These are phyloP conservation scores for Mirounga angustirostris DNA, from an alignment of 2,113 vertebrate genomes.

Conservation along the genomic window DNA sequence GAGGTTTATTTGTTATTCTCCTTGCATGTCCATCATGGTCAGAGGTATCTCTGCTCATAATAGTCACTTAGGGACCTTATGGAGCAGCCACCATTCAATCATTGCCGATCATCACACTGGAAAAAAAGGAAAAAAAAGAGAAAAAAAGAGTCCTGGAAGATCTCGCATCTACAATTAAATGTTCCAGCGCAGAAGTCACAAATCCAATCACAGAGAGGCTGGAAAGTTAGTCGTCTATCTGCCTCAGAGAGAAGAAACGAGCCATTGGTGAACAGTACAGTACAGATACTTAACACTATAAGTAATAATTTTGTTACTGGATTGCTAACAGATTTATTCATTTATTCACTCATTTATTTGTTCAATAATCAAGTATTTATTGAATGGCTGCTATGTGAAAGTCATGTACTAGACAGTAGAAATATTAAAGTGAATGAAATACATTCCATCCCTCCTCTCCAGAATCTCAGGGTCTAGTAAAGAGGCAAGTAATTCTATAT, in stretches of 20 bases:
- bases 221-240: background rate
- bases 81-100: constrained; percentile 36
- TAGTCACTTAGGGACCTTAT: constrained; percentile 41
- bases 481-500: background rate
- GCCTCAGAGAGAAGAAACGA: background rate
- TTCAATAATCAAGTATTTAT: background rate
- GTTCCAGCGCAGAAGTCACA: background rate
- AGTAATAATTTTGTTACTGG: background rate
- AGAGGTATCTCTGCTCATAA: constrained; percentile 1
- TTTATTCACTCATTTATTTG: background rate
- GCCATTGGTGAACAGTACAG: background rate
- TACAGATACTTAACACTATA: background rate
- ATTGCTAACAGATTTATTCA: background rate
- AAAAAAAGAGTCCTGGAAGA: background rate
- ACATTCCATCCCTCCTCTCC: background rate
- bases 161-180: constrained; percentile 5
- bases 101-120: background rate
- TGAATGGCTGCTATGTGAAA: background rate
- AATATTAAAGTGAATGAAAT: background rate
- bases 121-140: background rate
- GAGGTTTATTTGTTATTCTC: constrained; percentile 42
- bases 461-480: background rate
- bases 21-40: constrained; percentile 42
- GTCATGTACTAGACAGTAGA: background rate
- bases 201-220: background rate